Evolutionary conservation across 2,113 vertebrate genomes (phyloP), one percentile per base, ranked within the genome.

Genomic region (Kryptolebias marmoratus): DNA sequence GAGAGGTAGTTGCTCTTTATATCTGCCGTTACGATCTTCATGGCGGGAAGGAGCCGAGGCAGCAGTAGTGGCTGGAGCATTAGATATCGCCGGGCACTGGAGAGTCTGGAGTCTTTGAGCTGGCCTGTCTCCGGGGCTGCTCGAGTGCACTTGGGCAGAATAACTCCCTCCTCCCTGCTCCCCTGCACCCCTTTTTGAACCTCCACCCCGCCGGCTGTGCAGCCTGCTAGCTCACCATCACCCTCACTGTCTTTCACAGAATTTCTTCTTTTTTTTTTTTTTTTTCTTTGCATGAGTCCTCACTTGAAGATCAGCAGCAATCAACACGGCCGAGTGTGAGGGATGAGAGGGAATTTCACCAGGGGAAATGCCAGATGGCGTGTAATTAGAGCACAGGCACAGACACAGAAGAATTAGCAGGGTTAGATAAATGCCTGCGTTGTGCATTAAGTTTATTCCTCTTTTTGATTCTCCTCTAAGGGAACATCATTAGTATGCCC

Each of bases 281-380:
- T 4, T 36, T 36, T 42, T 42, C 10, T 42, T 90, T 75, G 84
- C 84, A 73, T 48, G 79, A 89, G 60, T 86, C 73, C 75, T 83
- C 81, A 80, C 90, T 91, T 82, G 76, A 75, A 89, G 87, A 91
- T 88, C 86, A 84, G 79, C 73, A 58, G 88, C 86, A 84, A 87
- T 90, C 85, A 86, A 87, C 86, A 74, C 78, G 55, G 57, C 70
- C 47, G 81, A 86, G 85, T 87, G 90, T 86, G 87, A 87, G 69
- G 79, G 79, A 86, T 85, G 87, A 85, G 81, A 83, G 84, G 82
- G 72, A 91, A 83, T 89, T 88, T 86, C 73, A 89, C 86, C 86
- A 87, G 84, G 87, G 89, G 84, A 80, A 89, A 87, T 81, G 87
- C 85, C 91, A 91, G 89, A 92, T 93, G 92, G 92, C 64, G 81